Percentiles rank a stretch among this genome's conserved stretches.
Conservation (phyloP, 2,797 vertebrate genomes). For the Valencia hispanica region DNA sequence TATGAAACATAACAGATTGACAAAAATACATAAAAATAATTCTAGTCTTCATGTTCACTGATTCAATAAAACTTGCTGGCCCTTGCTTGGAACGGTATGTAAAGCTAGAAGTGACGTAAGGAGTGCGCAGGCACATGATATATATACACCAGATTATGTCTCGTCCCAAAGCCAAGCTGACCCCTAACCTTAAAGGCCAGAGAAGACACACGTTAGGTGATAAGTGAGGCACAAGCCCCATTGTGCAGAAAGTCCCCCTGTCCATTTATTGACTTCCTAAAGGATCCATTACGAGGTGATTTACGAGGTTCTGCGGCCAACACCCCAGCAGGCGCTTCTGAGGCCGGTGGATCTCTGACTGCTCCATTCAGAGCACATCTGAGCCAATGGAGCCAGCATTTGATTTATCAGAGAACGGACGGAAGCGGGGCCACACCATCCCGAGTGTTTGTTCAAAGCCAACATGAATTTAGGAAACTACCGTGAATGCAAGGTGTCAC, state of each 20-base stretch:
- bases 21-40: constrained; percentile 1
- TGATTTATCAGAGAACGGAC: constrained; percentile 80
- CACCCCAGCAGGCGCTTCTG: constrained; percentile 37
- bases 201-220: constrained; percentile 71
- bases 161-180: constrained; percentile 61
- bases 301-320: constrained; percentile 66
- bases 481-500: constrained; percentile 74
- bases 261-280: constrained; percentile 84
- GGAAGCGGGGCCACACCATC: constrained; percentile 71
- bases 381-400: constrained; percentile 49
- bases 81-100: constrained; percentile 8
- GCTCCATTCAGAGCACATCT: constrained; percentile 71
- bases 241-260: constrained; percentile 63
- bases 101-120: constrained; percentile 8
- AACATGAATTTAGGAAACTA: constrained; percentile 79
- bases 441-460: constrained; percentile 75
- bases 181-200: constrained; percentile 66
- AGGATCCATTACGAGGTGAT: constrained; percentile 83
- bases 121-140: constrained; percentile 2
- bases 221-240: constrained; percentile 70
- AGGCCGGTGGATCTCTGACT: constrained; percentile 36
- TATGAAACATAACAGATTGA: constrained; percentile 60
- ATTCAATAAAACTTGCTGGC: constrained; percentile 5
- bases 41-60: constrained; percentile 8
- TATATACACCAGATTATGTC: constrained; percentile 53